Percentiles rank a stretch among this genome's conserved stretches.
Evolutionary conservation across 2,113 vertebrate genomes (phyloP).

Genomic region (Microtus richardsoni): DNA sequence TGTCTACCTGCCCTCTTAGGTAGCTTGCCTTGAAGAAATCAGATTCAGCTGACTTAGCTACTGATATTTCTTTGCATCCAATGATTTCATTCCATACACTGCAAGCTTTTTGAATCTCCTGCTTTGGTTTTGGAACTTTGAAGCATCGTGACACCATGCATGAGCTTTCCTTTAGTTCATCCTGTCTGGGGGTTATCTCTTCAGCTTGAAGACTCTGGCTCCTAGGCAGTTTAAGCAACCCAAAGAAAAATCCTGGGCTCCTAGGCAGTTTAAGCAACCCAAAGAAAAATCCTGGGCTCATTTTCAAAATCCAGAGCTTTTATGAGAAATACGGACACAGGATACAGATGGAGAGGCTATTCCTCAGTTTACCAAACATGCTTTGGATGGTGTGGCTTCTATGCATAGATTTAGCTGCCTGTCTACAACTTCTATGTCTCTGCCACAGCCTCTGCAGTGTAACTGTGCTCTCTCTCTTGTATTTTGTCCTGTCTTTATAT

Average conservation of each 20-base stretch:
- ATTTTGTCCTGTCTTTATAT: background rate
- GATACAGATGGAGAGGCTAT: background rate
- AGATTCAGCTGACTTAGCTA: background rate
- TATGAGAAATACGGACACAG: background rate
- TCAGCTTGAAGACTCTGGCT: background rate
- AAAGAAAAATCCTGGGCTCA: conserved; percentile 27
- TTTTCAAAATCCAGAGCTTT: background rate
- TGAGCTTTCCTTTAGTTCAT: background rate
- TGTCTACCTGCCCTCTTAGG: background rate
- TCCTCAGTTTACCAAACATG: background rate
- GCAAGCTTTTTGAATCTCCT: background rate
- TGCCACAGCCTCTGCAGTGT: background rate
- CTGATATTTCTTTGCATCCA: background rate
- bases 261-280: background rate
- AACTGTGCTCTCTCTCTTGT: background rate
- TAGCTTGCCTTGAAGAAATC: background rate
- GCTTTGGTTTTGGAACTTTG: background rate
- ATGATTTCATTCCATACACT: background rate
- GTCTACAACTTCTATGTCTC: background rate
- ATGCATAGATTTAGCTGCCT: background rate
- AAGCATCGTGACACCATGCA: background rate
- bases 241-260: background rate
- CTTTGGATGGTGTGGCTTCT: background rate
- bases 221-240: background rate
- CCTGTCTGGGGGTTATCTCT: background rate